Conservation (phyloP, 2,888 invertebrate genomes). For the Conops quadrifasciatus region DNA sequence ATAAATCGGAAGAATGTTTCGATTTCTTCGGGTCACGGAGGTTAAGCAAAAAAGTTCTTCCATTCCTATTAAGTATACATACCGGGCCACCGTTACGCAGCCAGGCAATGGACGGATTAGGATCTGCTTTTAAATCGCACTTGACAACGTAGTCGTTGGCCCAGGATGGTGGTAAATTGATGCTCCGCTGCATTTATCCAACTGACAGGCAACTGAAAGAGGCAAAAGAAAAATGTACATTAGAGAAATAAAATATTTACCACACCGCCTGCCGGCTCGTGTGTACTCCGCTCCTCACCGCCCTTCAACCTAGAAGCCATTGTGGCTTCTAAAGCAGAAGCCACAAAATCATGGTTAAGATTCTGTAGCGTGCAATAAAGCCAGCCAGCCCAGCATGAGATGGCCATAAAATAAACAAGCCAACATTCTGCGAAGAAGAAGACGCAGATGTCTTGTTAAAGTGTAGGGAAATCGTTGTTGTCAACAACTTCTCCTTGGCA, state of each 20-base stretch:
- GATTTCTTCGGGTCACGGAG: not conserved
- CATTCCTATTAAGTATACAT: slow-evolving; percentile 51
- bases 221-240: slow-evolving; percentile 15
- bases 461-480: slow-evolving; percentile 3
- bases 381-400: not conserved
- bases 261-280: no score
- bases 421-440: slow-evolving; percentile 14
- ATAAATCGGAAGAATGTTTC: no score
- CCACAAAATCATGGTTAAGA: not conserved
- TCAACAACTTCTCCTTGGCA: slow-evolving; percentile 9
- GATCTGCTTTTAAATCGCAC: slow-evolving; percentile 86
- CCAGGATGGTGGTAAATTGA: slow-evolving; percentile 82
- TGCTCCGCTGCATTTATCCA: slow-evolving; percentile 86
- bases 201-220: slow-evolving; percentile 79
- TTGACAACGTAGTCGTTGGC: slow-evolving; percentile 79
- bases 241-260: not conserved
- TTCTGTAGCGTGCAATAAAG: not conserved
- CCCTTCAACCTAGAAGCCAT: not conserved
- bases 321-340: not conserved
- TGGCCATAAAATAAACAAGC: slow-evolving; percentile 26
- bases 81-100: slow-evolving; percentile 77
- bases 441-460: not conserved
- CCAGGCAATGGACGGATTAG: slow-evolving; percentile 87
- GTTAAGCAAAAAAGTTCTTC: slow-evolving; percentile 4
- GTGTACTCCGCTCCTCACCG: no score